Base-by-base conservation (phyloP, 1,140 invertebrate species). In the Hylyphantes graminicola region DNA sequence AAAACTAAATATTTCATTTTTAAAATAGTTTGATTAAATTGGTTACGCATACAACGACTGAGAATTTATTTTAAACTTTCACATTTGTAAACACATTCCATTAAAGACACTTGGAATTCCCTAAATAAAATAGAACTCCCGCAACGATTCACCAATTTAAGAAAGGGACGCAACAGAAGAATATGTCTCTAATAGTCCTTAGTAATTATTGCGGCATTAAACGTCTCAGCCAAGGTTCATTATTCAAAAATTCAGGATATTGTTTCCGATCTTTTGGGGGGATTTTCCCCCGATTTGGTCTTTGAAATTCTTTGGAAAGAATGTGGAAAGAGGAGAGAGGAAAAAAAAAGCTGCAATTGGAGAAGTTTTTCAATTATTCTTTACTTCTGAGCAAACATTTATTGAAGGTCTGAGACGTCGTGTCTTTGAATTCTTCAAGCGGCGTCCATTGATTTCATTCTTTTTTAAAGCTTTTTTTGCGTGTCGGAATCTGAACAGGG, bases 321-420 rank as follows among this genome's bases (percentile, higher is more conserved):
- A 59, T 57, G 21, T 13, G 7, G 15, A n/a, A n/a, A n/a, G n/a
- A n/a, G n/a, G 12, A 50, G 35, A 73, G 35, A 5, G 35, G 5
- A 17, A 17, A 73, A 73, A 53, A 73, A 73, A 74, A 57, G 11
- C 17, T 35, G 35, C 35, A 35, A 35, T 35, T 2, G 35, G 48
- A 35, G 12, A 35, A 74, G 17, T 65, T 57, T 74, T 74, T 74
- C 53, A 74, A 57, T 74, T 74, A 74, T 74, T 53, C 19, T 74
- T 74, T 59, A 74, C 54, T 74, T 74, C 59, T 74, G 9, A 11
- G 54, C 72, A 74, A 74, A 74, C 53, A 59, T 74, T 74, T 74
- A 57, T 21, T 6, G 51, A 73, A 74, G 72, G 53, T 57, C 19
- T 19, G 59, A 74, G 72, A 74, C 72, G 35, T 74, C 72, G 55